These are phyloP conservation scores for Pelmatolapia mariae DNA, from an alignment of 2,113 vertebrate genomes.

Conservation along the genomic window DNA sequence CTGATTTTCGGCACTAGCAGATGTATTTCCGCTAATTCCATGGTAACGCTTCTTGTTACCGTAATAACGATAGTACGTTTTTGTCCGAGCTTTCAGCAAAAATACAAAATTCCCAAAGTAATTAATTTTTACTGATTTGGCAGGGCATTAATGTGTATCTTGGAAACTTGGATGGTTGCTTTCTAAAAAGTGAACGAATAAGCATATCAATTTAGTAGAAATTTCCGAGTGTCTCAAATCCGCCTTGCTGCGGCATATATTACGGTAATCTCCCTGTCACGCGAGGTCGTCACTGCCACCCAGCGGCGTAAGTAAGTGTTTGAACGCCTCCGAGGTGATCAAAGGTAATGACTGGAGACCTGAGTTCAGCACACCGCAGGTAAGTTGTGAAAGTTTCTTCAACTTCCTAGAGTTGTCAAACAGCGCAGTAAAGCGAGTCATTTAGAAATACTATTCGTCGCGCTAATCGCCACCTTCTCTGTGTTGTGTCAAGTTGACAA, in stretches of 20 bases:
- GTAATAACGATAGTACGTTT: background rate
- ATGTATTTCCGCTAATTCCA: constrained; percentile 62
- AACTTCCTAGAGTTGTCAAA: background rate
- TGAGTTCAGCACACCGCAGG: background rate
- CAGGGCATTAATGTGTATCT: background rate
- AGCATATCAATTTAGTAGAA: background rate
- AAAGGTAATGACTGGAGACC: constrained; percentile 15
- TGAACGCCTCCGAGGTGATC: background rate
- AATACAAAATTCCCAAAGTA: background rate
- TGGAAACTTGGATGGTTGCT: background rate
- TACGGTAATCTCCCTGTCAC: constrained; percentile 26
- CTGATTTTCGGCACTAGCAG: background rate
- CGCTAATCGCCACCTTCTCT: background rate
- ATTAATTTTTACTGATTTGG: background rate
- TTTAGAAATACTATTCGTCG: background rate
- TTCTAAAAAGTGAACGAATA: background rate
- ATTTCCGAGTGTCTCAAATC: background rate
- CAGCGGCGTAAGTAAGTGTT: background rate
- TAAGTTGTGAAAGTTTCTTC: constrained; percentile 10
- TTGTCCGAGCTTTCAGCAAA: background rate
- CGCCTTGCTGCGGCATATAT: background rate
- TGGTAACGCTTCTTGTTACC: constrained; percentile 51
- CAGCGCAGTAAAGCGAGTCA: background rate
- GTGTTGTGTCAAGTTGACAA: background rate
- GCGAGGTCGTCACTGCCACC: constrained; percentile 1